Evolutionary conservation across 1,140 invertebrate species (phyloP).

Genomic region (Drosophila pruinosa): DNA sequence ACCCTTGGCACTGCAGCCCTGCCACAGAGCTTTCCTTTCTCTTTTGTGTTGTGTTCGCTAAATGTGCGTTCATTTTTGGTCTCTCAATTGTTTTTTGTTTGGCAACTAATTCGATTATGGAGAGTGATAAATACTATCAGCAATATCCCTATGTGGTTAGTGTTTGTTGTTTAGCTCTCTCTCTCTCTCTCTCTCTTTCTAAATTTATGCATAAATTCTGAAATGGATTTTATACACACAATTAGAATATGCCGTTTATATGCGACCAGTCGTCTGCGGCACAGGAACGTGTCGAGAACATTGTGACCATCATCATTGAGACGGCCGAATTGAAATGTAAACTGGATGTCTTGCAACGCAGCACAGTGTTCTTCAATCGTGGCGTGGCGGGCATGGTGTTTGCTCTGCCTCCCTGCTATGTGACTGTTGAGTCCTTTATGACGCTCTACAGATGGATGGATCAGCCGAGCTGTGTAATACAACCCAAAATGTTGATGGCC

Average conservation of each 20-base stretch:
- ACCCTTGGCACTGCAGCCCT: background rate
- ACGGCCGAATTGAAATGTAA: constrained; percentile 7
- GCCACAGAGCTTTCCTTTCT: background rate
- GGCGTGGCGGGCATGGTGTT: constrained; percentile 17
- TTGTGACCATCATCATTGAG: constrained; percentile 27
- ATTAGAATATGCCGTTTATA: no score
- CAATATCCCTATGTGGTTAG: no score
- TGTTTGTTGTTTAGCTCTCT: no score
- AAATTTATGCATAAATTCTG: no score
- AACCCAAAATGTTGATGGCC: constrained; percentile 6
- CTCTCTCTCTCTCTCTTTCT: no score
- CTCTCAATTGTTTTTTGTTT: no score
- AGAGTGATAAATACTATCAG: no score
- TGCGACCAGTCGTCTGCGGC: background rate
- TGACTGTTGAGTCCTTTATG: constrained; percentile 4
- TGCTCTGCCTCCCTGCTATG: constrained; percentile 8
- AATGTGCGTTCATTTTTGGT: no score
- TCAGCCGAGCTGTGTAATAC: background rate
- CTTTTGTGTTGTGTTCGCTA: background rate
- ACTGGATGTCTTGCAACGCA: constrained; percentile 14
- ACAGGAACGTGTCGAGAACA: background rate
- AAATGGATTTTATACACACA: no score
- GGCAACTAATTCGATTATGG: no score
- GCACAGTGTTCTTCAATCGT: background rate
- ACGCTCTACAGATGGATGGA: constrained; percentile 32